Conservation (phyloP, 2,113 vertebrate species). For the Ursus arctos region DNA sequence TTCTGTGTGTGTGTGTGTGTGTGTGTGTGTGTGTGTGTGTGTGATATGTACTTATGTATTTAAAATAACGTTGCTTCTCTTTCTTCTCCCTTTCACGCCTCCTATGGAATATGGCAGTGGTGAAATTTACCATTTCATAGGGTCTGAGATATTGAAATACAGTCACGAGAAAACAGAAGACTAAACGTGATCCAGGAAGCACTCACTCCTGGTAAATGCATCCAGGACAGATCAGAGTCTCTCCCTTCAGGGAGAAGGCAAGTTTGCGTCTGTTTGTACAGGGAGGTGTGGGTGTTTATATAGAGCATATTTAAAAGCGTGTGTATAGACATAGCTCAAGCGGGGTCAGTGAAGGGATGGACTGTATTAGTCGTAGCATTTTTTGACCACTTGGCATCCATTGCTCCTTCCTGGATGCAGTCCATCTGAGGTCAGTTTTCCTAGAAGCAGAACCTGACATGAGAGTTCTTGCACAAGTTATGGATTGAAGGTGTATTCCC, state of each 20-base stretch:
- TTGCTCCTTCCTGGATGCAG: background rate
- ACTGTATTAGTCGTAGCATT: background rate
- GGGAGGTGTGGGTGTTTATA: background rate
- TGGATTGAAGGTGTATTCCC: background rate
- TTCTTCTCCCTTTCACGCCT: background rate
- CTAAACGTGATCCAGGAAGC: background rate
- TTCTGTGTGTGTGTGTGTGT: background rate
- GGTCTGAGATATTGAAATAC: background rate
- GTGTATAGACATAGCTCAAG: background rate
- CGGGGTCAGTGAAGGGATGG: background rate
- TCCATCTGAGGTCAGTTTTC: background rate
- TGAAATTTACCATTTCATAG: background rate
- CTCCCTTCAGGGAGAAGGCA: background rate
- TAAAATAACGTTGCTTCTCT: background rate
- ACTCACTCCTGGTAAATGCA: too few relatives aligned
- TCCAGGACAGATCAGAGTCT: background rate
- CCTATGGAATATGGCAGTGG: rapidly evolving
- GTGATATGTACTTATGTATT: background rate
- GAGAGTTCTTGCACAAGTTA: background rate
- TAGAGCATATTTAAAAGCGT: background rate
- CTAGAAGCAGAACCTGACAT: background rate
- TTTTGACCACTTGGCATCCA: too few relatives aligned
- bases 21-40: background rate
- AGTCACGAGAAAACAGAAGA: background rate
- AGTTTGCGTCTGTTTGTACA: background rate